These are phyloP conservation scores for Anodontia alba DNA, from an alignment of 2,888 invertebrate species.

Conservation along the genomic window DNA sequence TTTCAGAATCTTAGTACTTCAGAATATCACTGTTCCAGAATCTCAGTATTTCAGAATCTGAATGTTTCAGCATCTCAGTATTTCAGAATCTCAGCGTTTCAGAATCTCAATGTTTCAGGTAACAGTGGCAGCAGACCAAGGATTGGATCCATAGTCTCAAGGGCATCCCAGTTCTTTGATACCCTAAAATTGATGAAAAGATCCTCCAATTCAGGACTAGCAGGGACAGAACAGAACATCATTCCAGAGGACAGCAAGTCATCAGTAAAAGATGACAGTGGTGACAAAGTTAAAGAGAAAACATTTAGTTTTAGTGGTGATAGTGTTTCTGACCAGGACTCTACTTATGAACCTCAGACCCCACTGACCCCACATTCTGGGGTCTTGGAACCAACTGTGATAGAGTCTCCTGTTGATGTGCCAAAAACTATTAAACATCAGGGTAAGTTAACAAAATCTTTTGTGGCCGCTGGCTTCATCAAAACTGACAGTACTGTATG, in stretches of 20 bases:
- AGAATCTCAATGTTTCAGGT: background rate
- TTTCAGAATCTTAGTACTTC: too few relatives aligned
- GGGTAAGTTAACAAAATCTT: too few relatives aligned
- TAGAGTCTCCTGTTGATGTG: constrained; percentile 33
- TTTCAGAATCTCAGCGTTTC: too few relatives aligned
- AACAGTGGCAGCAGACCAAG: constrained; percentile 25
- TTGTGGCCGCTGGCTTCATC: too few relatives aligned
- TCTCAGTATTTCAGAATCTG: background rate
- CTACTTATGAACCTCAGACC: background rate
- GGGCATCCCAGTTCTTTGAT: constrained; percentile 78
- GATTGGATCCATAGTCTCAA: constrained; percentile 74
- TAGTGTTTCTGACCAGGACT: background rate
- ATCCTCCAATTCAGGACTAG: background rate
- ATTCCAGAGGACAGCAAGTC: background rate
- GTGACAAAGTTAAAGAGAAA: background rate
- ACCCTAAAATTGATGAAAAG: constrained; percentile 51
- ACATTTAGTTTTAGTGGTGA: background rate
- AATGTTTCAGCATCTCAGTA: too few relatives aligned
- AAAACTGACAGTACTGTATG: too few relatives aligned
- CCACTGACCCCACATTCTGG: constrained; percentile 27
- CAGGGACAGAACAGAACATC: background rate
- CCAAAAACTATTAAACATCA: constrained; percentile 55
- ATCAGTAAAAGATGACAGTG: background rate
- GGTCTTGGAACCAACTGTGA: constrained; percentile 20
- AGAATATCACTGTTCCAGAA: too few relatives aligned